Conservation (phyloP, 2,888 invertebrate species). For the Dromius quadrimaculatus region DNA sequence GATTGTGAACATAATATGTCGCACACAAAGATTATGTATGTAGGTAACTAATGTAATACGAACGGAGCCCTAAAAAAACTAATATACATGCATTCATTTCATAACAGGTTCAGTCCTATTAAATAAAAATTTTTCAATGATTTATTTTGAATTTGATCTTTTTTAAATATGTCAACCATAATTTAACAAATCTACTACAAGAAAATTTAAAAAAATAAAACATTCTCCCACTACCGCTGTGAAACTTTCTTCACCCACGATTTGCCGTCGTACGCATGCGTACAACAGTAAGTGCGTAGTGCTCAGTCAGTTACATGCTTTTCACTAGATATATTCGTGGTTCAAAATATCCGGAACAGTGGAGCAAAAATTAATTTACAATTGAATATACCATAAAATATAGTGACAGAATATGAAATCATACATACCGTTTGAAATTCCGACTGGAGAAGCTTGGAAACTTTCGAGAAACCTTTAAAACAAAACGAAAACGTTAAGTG, state of each 20-base stretch:
- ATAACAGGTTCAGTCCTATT: too few species aligned
- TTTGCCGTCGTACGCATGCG: not conserved
- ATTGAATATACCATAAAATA: not conserved
- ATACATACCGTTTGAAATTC: not conserved
- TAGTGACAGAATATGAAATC: not conserved
- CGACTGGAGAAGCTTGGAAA: not conserved
- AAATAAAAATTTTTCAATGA: too few species aligned
- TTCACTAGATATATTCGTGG: not conserved
- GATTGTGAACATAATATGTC: too few species aligned
- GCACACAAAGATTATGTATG: too few species aligned
- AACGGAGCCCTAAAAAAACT: too few species aligned
- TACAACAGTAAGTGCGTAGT: conserved; percentile 3
- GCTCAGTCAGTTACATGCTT: conserved; percentile 20
- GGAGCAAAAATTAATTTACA: not conserved
- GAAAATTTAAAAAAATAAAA: conserved; percentile 10
- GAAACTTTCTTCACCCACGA: not conserved
- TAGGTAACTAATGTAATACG: too few species aligned
- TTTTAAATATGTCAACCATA: too few species aligned
- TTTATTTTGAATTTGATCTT: too few species aligned
- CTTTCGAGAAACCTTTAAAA: not conserved
- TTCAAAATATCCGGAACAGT: not conserved
- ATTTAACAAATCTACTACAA: not conserved
- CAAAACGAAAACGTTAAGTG: not conserved
- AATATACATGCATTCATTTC: too few species aligned
- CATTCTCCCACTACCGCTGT: not conserved